Evolutionary conservation across 2,113 vertebrate genomes (phyloP).

Genomic region (Hyaena hyaena): DNA sequence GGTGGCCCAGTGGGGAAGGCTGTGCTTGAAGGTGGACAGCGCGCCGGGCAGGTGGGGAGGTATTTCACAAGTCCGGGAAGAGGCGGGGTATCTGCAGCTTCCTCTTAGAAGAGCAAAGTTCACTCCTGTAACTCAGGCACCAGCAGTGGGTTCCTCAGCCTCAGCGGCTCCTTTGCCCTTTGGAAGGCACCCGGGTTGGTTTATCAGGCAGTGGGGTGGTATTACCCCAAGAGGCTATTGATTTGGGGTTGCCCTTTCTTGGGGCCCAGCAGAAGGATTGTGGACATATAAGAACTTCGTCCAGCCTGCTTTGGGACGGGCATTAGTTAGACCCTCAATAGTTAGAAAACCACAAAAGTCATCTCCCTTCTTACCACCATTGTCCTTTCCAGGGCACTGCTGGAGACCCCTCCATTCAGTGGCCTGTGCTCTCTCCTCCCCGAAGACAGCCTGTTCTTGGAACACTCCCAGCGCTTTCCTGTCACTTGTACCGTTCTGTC

Average conservation of each 20-base stretch:
- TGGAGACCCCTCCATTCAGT: not conserved
- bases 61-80: not conserved
- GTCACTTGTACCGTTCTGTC: not conserved
- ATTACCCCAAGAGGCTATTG: not conserved
- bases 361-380: not conserved
- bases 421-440: accelerated
- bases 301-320: not conserved
- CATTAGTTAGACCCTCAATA: not conserved
- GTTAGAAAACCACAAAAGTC: not conserved
- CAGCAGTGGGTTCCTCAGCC: not conserved
- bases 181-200: not conserved
- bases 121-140: not conserved
- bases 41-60: not conserved
- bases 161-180: not conserved
- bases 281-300: not conserved
- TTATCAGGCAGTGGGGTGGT: not conserved
- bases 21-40: not conserved
- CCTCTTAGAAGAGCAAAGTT: not conserved
- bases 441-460: not conserved
- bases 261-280: not conserved
- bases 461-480: accelerated
- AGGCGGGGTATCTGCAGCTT: not conserved
- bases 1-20: not conserved
- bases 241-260: not conserved
- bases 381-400: not conserved